Evolutionary conservation across 1,140 invertebrate species (phyloP).

Genomic region (Pogonus chalceus): DNA sequence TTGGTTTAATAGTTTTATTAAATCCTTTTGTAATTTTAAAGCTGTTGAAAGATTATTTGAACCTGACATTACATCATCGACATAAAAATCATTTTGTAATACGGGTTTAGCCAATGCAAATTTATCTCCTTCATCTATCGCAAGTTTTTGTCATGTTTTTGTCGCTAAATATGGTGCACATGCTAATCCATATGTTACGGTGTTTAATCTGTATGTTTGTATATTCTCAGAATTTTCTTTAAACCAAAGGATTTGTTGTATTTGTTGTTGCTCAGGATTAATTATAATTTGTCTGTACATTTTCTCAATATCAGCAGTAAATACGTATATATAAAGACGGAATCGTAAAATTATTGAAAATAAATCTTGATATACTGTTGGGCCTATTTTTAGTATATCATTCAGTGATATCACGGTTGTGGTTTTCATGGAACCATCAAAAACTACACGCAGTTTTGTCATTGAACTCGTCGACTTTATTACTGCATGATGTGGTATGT

Average conservation of each 20-base stretch:
- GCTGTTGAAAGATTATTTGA: constrained; percentile 16
- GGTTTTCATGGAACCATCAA: constrained; percentile 26
- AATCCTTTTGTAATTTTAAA: background rate
- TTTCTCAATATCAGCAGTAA: constrained; percentile 24
- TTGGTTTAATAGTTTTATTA: background rate
- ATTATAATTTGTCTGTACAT: constrained; percentile 11
- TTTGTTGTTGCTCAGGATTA: constrained; percentile 21
- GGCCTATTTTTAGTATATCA: constrained; percentile 25
- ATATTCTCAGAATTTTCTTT: background rate
- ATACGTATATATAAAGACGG: constrained; percentile 18
- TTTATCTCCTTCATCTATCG: constrained; percentile 12
- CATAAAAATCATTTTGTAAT: constrained; percentile 32
- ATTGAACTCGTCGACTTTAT: constrained; percentile 22
- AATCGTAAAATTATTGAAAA: constrained; percentile 26
- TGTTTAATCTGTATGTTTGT: constrained; percentile 20
- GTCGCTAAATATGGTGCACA: constrained; percentile 23
- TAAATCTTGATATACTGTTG: constrained; percentile 30
- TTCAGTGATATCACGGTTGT: constrained; percentile 26
- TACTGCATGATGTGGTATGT: constrained; percentile 35
- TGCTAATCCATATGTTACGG: constrained; percentile 25
- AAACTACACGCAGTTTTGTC: constrained; percentile 29
- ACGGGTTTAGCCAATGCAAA: constrained; percentile 19
- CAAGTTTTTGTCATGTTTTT: constrained; percentile 15
- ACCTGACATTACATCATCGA: constrained; percentile 35
- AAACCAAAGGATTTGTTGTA: constrained; percentile 36